Evolutionary conservation across 1,140 invertebrate genomes (phyloP), one percentile per base, ranked within the genome.

Genomic region (Battus philenor): DNA sequence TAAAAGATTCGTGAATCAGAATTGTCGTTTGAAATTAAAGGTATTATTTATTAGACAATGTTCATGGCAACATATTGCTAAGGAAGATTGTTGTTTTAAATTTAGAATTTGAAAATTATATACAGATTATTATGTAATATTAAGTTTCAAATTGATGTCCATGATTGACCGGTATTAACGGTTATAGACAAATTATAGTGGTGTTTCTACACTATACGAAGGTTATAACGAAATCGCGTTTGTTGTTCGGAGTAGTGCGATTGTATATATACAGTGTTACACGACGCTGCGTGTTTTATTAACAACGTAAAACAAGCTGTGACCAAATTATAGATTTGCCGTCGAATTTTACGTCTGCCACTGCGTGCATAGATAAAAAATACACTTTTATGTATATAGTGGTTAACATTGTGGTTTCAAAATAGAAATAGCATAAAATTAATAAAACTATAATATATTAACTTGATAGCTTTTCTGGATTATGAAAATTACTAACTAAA

Each of bases 281-380:
- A 10, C 27, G 27, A 10, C 27, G 27, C 9, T 30, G 11, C 9
- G 13, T 26, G 24, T 41, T 29, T 12, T n/a, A 8, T 30, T 1
- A n/a, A 27, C n/a, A 10, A 41, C 20, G 12, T 24, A 27, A 27
- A 34, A 41, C 24, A 47, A 59, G 57, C 55, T 59, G 31, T 54
- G 49, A 63, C 62, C 58, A 64, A 68, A 61, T 54, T 56, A 27
- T 60, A 58, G 46, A 62, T 65, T 54, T 50, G 49, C 46, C 16
- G 47, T 59, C 54, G 45, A 45, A 49, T 55, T 45, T 59, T 61
- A 41, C 15, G 31, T 64, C 51, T 48, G 52, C 61, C 57, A 48
- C 57, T 58, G 55, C 52, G 49, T 69, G 57, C 57, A 64, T 64
- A 63, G 52, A 59, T 59, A 50, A 54, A 59, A 24, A 22, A 58